Evolutionary conservation across 2,888 invertebrate species (phyloP).

Genomic region (Anoplius nigerrimus): DNA sequence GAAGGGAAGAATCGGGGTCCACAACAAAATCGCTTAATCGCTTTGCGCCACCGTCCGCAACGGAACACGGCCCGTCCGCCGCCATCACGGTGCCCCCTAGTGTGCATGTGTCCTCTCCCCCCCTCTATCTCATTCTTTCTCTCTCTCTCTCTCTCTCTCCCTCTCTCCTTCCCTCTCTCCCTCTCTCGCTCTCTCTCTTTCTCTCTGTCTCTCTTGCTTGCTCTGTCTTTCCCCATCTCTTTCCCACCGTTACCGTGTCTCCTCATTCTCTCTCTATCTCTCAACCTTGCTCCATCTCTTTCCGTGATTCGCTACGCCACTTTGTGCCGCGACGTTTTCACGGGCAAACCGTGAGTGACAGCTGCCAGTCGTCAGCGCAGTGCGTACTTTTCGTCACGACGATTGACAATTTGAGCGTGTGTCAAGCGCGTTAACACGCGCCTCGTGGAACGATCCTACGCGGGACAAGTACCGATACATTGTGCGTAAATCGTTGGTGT

Average conservation of each 20-base stretch:
- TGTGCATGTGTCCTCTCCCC: conserved; percentile 51
- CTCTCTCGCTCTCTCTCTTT: conserved; percentile 37
- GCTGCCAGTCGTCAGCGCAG: conserved; percentile 60
- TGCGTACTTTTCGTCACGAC: conserved; percentile 51
- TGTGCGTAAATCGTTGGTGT: conserved; percentile 19
- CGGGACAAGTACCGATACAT: conserved; percentile 9
- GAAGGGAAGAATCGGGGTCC: conserved; percentile 73
- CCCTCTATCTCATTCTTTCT: no score
- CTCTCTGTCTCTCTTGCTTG: conserved; percentile 24
- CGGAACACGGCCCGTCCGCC: conserved; percentile 59
- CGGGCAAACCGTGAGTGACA: conserved; percentile 65
- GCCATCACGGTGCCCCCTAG: conserved; percentile 63
- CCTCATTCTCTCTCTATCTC: conserved; percentile 30
- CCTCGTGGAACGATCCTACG: conserved; percentile 22
- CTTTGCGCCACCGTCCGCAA: conserved; percentile 73
- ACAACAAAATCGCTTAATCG: conserved; percentile 76
- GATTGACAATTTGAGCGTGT: conserved; percentile 41
- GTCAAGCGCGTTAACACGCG: conserved; percentile 41
- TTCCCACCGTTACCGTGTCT: conserved; percentile 34
- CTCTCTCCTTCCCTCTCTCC: conserved; percentile 19
- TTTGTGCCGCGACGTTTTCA: conserved; percentile 62
- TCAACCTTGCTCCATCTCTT: conserved; percentile 9
- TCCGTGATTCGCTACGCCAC: conserved; percentile 58
- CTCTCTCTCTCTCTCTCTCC: conserved; percentile 18
- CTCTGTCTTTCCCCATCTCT: conserved; percentile 37